These are phyloP conservation scores for Zenarchopterus dispar DNA, from an alignment of 2,797 vertebrate species.

Conservation along the genomic window DNA sequence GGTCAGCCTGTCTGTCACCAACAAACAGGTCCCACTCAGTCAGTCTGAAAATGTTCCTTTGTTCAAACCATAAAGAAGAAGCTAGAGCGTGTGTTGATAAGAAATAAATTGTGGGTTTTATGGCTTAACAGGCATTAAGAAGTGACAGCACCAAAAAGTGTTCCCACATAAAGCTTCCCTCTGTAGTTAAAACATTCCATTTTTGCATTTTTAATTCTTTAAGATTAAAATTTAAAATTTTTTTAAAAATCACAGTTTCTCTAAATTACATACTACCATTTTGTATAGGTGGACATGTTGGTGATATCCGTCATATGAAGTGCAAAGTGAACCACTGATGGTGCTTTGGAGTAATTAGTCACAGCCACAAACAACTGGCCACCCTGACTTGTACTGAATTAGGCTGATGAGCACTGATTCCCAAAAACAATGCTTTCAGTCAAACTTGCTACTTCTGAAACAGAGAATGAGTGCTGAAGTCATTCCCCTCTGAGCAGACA, in stretches of 20 bases:
- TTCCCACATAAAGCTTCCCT: too few relatives aligned
- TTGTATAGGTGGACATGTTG: not conserved
- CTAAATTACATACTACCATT: not conserved
- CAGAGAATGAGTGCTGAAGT: constrained; percentile 61
- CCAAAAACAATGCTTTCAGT: constrained; percentile 42
- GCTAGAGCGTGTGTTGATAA: too few relatives aligned
- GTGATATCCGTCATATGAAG: not conserved
- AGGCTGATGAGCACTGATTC: constrained; percentile 45
- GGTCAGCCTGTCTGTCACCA: too few relatives aligned
- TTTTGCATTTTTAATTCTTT: not conserved
- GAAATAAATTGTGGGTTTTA: too few relatives aligned
- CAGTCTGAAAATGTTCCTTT: too few relatives aligned
- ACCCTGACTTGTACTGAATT: constrained; percentile 31
- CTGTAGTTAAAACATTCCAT: too few relatives aligned
- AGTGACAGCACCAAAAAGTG: too few relatives aligned
- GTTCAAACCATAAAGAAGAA: too few relatives aligned
- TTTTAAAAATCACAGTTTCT: not conserved
- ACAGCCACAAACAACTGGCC: constrained; percentile 23
- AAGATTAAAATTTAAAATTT: constrained; percentile 12
- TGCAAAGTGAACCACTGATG: not conserved
- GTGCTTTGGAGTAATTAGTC: constrained; percentile 28
- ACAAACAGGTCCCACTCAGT: too few relatives aligned
- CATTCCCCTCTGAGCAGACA: constrained; percentile 49
- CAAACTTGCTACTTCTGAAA: constrained; percentile 39
- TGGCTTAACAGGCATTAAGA: too few relatives aligned